These are phyloP conservation scores for Lepilemur ruficaudatus DNA, from an alignment of 2,797 vertebrate species.

Conservation along the genomic window DNA sequence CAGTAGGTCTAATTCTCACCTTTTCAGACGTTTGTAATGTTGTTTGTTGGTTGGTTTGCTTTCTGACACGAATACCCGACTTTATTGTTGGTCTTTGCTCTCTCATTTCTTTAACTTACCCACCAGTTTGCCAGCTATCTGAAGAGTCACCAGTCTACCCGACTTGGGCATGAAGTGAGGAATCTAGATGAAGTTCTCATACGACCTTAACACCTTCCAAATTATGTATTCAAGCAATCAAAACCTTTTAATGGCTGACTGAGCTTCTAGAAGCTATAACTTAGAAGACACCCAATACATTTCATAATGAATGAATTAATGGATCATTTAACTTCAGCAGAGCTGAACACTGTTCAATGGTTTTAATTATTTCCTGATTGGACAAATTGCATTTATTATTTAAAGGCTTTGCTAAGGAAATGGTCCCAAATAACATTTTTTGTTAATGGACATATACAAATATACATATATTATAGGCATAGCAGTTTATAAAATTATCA, in stretches of 20 bases:
- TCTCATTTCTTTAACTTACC: background rate
- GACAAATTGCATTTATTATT: background rate
- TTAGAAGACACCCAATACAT: background rate
- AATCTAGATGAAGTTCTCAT: constrained; percentile 10
- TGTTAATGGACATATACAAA: background rate
- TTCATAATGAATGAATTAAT: constrained; percentile 1
- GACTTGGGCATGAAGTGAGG: background rate
- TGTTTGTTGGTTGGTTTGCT: background rate
- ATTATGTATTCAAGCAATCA: background rate
- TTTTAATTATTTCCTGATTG: constrained; percentile 8
- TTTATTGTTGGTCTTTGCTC: background rate
- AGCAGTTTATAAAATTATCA: background rate
- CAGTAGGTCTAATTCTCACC: background rate
- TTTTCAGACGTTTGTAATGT: background rate
- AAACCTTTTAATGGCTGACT: background rate
- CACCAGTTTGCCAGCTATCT: background rate
- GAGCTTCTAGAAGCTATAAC: background rate
- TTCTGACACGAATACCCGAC: background rate
- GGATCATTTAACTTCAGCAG: background rate
- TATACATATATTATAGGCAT: background rate
- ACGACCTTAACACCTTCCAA: background rate
- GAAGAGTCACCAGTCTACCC: background rate
- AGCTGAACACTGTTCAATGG: background rate
- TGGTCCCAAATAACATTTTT: background rate
- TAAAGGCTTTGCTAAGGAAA: background rate